Evolutionary conservation across 2,888 invertebrate genomes (phyloP).

Genomic region (Rosalia funebris): DNA sequence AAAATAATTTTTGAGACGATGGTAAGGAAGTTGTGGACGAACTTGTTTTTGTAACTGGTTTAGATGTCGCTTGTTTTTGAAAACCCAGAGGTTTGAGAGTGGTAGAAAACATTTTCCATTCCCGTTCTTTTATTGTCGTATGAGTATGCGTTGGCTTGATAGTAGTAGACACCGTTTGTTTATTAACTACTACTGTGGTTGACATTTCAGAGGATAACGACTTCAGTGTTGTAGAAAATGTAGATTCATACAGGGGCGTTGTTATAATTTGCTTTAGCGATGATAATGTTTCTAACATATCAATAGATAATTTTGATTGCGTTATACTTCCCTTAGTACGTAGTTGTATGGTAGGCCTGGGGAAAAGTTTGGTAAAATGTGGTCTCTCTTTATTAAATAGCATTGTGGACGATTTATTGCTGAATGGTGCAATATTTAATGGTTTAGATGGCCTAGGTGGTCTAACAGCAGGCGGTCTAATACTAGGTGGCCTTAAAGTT

Average conservation of each 20-base stretch:
- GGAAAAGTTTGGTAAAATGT: background rate
- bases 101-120: background rate
- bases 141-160: background rate
- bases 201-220: background rate
- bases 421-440: no score
- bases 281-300: background rate
- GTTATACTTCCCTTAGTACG: constrained; percentile 10
- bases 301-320: background rate
- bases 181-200: background rate
- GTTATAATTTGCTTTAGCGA: background rate
- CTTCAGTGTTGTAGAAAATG: background rate
- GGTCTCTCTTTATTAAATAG: no score
- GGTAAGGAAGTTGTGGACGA: background rate
- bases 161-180: background rate
- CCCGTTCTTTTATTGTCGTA: background rate
- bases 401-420: no score
- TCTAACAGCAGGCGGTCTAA: background rate
- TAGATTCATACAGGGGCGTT: background rate
- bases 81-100: background rate
- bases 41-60: background rate
- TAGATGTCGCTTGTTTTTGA: background rate
- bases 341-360: constrained; percentile 27
- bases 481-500: constrained; percentile 2
- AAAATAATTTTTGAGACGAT: background rate
- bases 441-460: constrained; percentile 23